phyloP scores from a whole-genome alignment of 2,113 vertebrate species.

The Suncus etruscus region DNA sequence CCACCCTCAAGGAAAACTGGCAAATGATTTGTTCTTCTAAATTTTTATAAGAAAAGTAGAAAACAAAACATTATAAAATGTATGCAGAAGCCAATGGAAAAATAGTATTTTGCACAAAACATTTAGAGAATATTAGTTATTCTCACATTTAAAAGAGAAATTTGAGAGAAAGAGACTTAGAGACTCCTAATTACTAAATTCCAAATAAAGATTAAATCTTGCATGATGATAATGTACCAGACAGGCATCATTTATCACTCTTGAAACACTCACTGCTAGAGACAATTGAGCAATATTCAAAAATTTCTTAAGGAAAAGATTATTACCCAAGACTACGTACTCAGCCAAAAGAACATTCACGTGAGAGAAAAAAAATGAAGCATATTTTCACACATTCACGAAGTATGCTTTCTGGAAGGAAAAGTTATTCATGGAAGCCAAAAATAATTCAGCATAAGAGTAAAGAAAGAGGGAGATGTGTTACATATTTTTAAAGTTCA shows the following conservation, averaged over 20 bases:
- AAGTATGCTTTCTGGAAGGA: conserved; percentile 6
- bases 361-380: conserved; percentile 46
- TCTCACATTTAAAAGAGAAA: neutral
- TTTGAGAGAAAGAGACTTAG: neutral
- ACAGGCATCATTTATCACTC: neutral
- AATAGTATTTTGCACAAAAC: neutral
- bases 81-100: neutral
- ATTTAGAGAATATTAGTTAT: neutral
- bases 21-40: neutral
- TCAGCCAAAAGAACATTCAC: conserved; percentile 44
- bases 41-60: conserved; percentile 9
- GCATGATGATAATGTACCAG: neutral
- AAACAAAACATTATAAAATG: conserved; percentile 4
- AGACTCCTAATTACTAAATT: conserved; percentile 48
- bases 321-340: conserved; percentile 57
- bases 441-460: conserved; percentile 6
- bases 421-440: neutral
- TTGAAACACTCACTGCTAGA: neutral
- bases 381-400: neutral
- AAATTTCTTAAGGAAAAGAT: conserved; percentile 42
- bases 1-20: neutral
- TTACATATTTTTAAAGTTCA: neutral
- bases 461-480: conserved; percentile 28
- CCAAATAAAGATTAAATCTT: conserved; percentile 39
- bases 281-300: conserved; percentile 46